Percentiles rank a stretch among this genome's conserved stretches.
phyloP scores from a whole-genome alignment of 2,797 vertebrate genomes.

The Hipposideros larvatus region DNA sequence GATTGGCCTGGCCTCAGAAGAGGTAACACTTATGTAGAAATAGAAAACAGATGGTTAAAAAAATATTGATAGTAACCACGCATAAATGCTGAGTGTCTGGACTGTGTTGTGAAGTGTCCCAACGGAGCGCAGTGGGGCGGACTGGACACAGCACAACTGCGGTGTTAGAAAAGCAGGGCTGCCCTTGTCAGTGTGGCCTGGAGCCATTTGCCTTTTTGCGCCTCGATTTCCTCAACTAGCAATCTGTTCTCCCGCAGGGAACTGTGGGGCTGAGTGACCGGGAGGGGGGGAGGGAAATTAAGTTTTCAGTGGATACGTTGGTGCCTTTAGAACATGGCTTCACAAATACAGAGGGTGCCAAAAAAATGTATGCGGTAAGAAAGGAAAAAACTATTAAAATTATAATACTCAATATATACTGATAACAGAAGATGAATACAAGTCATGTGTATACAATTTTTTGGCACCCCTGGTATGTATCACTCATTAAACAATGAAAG shows the following conservation, averaged over 20 bases:
- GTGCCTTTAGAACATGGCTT: constrained; percentile 14
- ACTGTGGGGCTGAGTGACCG: neutral
- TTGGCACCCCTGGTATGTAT: neutral
- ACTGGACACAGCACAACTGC: neutral
- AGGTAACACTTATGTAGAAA: neutral
- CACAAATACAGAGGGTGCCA: neutral
- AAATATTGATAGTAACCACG: neutral
- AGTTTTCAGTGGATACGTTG: neutral
- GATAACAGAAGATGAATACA: too few species aligned
- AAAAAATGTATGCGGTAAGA: too few species aligned
- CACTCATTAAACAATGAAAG: neutral
- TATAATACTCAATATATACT: too few species aligned
- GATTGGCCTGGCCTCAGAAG: neutral
- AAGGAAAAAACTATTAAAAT: too few species aligned
- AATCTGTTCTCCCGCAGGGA: neutral
- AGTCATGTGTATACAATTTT: too few species aligned
- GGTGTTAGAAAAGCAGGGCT: neutral
- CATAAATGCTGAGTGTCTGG: neutral
- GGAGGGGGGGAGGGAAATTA: neutral
- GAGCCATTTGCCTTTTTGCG: neutral
- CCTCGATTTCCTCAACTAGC: neutral
- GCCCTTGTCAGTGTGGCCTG: neutral
- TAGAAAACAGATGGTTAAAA: neutral
- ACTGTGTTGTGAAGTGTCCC: neutral
- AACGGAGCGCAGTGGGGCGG: rapidly evolving